These are phyloP conservation scores for Mandrillus leucophaeus DNA, from an alignment of 2,113 vertebrate species.

Conservation along the genomic window DNA sequence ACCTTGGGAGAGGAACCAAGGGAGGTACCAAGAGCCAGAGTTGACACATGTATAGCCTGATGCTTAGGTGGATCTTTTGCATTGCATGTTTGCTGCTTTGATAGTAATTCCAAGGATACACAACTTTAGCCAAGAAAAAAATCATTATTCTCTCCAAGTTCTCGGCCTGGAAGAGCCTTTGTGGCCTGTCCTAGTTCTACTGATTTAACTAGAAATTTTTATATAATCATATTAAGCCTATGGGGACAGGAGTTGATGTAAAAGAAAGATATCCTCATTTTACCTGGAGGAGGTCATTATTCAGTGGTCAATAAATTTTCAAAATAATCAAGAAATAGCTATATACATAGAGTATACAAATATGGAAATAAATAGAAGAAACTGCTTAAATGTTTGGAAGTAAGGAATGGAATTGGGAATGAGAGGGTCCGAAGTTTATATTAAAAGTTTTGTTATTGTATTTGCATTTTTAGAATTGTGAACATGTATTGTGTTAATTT, in stretches of 20 bases:
- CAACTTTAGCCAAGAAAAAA: background rate
- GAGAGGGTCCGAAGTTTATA: background rate
- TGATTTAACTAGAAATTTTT: conserved; percentile 16
- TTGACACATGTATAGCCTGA: background rate
- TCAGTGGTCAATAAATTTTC: background rate
- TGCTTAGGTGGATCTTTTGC: background rate
- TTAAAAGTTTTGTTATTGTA: background rate
- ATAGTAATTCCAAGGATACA: background rate
- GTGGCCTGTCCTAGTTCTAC: background rate
- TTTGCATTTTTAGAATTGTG: background rate
- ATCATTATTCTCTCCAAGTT: background rate
- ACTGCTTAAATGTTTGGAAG: background rate
- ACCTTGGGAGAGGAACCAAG: background rate
- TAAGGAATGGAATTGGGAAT: background rate
- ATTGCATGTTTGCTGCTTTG: background rate
- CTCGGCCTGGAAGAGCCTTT: background rate
- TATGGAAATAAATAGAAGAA: background rate
- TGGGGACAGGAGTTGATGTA: background rate
- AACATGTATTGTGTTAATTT: background rate
- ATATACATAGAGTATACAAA: background rate
- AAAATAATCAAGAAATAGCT: background rate
- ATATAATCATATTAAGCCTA: background rate
- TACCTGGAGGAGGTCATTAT: background rate
- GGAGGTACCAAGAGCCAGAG: accelerated
- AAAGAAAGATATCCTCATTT: background rate